A percentile compares a stretch with the other conserved stretches of the same genome.
phyloP scores from a whole-genome alignment of 1,140 invertebrate genomes.

The Saccostrea glomerata region DNA sequence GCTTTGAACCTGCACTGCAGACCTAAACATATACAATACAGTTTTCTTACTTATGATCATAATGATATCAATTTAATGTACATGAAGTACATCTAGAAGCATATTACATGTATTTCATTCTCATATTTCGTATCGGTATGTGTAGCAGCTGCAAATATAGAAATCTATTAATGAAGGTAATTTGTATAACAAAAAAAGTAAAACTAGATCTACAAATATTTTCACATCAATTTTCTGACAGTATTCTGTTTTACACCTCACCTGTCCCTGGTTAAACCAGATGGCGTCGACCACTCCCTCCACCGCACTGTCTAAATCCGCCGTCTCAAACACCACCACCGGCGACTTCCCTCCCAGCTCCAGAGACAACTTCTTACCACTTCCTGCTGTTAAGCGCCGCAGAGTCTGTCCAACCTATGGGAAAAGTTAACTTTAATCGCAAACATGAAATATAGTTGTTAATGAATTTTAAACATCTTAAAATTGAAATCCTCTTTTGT shows the following conservation, averaged over 20 bases:
- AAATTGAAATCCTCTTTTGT: too few species aligned
- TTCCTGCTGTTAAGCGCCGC: constrained; percentile 76
- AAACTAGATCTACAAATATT: too few species aligned
- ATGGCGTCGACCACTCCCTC: constrained; percentile 81
- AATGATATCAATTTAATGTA: not conserved
- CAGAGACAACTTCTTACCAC: constrained; percentile 79
- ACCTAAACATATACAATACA: constrained; percentile 71
- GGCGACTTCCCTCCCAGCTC: constrained; percentile 80
- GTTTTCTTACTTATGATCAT: too few species aligned
- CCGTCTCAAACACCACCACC: constrained; percentile 82
- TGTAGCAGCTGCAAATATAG: too few species aligned
- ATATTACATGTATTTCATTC: too few species aligned
- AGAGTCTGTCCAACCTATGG: constrained; percentile 78
- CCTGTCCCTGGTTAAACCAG: constrained; percentile 82
- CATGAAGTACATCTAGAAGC: not conserved
- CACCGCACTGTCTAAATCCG: constrained; percentile 83
- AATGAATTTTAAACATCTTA: too few species aligned
- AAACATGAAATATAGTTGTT: too few species aligned
- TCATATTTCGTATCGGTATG: too few species aligned
- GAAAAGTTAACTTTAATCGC: too few species aligned
- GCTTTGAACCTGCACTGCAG: constrained; percentile 80
- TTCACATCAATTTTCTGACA: too few species aligned
- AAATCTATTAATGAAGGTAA: too few species aligned
- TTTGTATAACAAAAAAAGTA: too few species aligned
- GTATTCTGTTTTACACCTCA: constrained; percentile 61